These are phyloP conservation scores for Margarornis squamiger DNA, from an alignment of 2,797 vertebrate species.

Conservation along the genomic window DNA sequence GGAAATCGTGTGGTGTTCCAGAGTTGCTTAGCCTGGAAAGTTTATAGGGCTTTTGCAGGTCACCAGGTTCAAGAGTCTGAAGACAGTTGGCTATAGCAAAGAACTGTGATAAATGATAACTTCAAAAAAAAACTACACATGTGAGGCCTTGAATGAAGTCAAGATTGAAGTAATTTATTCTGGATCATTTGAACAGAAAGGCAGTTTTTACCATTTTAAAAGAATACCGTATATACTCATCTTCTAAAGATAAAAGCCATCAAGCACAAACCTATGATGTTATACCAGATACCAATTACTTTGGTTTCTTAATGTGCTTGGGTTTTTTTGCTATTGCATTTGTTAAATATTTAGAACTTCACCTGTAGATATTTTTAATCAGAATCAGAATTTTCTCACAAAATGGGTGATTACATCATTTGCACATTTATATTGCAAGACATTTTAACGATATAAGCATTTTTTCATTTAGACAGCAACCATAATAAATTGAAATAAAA, in stretches of 20 bases:
- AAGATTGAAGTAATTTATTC: conserved; percentile 76
- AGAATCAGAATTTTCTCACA: conserved; percentile 64
- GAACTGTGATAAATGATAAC: conserved; percentile 51
- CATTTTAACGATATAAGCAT: conserved; percentile 81
- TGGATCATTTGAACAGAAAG: conserved; percentile 66
- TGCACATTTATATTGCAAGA: conserved; percentile 76
- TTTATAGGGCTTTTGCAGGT: background rate
- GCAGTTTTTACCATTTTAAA: conserved; percentile 61
- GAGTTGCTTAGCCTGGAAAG: background rate
- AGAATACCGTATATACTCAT: conserved; percentile 68
- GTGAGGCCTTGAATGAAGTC: conserved; percentile 66
- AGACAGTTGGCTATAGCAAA: conserved; percentile 37
- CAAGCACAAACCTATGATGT: conserved; percentile 48
- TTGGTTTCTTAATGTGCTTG: conserved; percentile 46
- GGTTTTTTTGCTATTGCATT: conserved; percentile 65
- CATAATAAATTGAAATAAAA: conserved; percentile 86
- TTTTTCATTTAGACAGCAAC: conserved; percentile 80
- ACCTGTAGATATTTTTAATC: conserved; percentile 70
- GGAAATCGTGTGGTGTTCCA: background rate
- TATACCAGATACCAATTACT: conserved; percentile 35
- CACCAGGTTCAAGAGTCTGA: conserved; percentile 26
- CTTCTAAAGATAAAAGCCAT: conserved; percentile 69
- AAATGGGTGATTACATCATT: conserved; percentile 81
- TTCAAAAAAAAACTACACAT: background rate
- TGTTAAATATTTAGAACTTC: conserved; percentile 74